Base-by-base conservation (phyloP, 2,888 invertebrate species). In the Calliphora vomitoria region DNA sequence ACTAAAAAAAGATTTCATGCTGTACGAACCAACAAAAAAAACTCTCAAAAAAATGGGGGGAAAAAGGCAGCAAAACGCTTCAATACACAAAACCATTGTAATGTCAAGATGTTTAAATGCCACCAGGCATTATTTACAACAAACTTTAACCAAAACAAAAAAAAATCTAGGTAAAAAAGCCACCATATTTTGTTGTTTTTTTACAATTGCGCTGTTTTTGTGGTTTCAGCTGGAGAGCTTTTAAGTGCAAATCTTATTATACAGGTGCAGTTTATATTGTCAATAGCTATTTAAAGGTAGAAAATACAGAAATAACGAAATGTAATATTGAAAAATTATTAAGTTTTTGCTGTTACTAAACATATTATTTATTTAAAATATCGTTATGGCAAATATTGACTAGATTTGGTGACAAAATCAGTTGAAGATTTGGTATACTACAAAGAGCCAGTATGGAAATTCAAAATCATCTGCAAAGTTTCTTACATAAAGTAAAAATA, bases 51-150 rank as follows among this genome's bases (percentile, higher is more conserved):
- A 62, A 72, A 44, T 44, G 44, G 13, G 11, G 13, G 44, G n/a
- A 20, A 58, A 10, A 62, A 41, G n/a, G 18, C 50, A 76, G 60
- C 25, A 58, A 85, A 69, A 69, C 69, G 80, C 75, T 75, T 80
- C 75, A 69, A 47, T 69, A 68, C 53, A 68, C 80, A 85, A 81
- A 75, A 55, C 82, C 66, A 85, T 87, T 87, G 85, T 87, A 87
- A 87, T 87, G 87, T 87, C 87, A 87, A 85, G 79, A 69, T 79
- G 79, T 85, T 87, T 87, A 85, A 87, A 87, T 87, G 87, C 87
- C 87, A 87, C 82, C 82, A 87, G 85, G 78, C 82, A 84, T 84
- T 82, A 82, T 78, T 82, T 80, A 58, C 53, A 81, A 47, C 53
- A 72, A 66, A 44, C n/a, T 76, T 75, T 81, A 58, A 20, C 47